Conservation (phyloP, 2,797 vertebrate species). For the Halcyon badia region DNA sequence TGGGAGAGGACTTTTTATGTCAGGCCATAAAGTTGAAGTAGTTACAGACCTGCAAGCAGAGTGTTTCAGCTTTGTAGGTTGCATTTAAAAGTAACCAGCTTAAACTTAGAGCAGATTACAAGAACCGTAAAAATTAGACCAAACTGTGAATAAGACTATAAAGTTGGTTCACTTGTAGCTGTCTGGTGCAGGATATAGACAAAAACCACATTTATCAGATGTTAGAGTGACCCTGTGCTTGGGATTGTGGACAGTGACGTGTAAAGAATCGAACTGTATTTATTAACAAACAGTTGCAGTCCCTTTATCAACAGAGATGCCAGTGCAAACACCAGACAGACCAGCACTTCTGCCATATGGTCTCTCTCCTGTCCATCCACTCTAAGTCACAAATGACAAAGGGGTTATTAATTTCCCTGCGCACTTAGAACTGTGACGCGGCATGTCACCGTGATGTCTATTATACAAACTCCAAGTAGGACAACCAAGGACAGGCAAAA, state of each 20-base stretch:
- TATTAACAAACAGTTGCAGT: background rate
- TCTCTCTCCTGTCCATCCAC: background rate
- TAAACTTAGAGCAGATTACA: conserved; percentile 2
- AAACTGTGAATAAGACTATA: background rate
- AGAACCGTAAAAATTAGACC: background rate
- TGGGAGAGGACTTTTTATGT: conserved; percentile 6
- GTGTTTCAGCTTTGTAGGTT: background rate
- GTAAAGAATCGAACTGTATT: background rate
- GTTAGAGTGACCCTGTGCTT: background rate
- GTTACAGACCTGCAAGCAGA: background rate
- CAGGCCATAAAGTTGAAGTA: background rate
- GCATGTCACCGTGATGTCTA: background rate
- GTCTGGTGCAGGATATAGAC: background rate
- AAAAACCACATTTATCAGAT: background rate
- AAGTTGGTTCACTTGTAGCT: background rate
- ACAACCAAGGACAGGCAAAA: background rate
- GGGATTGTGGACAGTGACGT: background rate
- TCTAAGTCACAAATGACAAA: background rate
- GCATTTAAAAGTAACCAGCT: background rate
- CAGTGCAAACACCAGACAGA: background rate
- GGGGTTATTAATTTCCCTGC: background rate
- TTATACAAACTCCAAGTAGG: background rate
- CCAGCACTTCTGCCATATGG: accelerated
- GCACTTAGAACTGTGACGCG: background rate
- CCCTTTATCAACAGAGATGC: background rate